phyloP scores from a whole-genome alignment of 2,888 invertebrate genomes.

The Limnephilus lunatus region DNA sequence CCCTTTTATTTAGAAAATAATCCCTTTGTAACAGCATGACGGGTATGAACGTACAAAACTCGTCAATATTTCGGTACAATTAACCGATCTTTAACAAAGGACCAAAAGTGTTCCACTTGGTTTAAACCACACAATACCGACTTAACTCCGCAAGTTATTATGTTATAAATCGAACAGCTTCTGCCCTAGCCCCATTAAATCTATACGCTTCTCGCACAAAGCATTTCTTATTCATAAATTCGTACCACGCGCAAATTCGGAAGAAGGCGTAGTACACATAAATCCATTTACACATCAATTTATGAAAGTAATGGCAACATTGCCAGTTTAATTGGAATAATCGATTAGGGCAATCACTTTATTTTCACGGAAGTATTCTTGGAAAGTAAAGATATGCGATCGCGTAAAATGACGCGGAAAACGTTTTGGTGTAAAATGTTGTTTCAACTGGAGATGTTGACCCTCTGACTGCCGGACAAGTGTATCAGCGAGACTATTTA shows the following conservation, averaged over 20 bases:
- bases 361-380: not conserved
- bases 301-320: not conserved
- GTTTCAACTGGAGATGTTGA: too few relatives aligned
- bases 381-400: not conserved
- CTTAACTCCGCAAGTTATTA: constrained; percentile 33
- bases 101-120: not conserved
- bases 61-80: constrained; percentile 29
- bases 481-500: too few relatives aligned
- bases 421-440: too few relatives aligned
- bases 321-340: not conserved
- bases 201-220: not conserved
- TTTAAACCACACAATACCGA: constrained; percentile 18
- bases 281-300: constrained; percentile 1
- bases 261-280: not conserved
- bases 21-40: not conserved
- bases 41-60: not conserved
- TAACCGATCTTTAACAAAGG: constrained; percentile 37
- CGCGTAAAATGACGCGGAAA: not conserved
- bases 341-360: not conserved
- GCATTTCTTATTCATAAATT: constrained; percentile 33
- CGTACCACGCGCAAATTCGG: not conserved
- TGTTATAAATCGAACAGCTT: constrained; percentile 41
- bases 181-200: constrained; percentile 34
- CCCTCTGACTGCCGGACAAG: too few relatives aligned
- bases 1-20: not conserved